Evolutionary conservation across 2,888 invertebrate species (phyloP), one percentile per base, ranked within the genome.

Genomic region (Biston stratarius): DNA sequence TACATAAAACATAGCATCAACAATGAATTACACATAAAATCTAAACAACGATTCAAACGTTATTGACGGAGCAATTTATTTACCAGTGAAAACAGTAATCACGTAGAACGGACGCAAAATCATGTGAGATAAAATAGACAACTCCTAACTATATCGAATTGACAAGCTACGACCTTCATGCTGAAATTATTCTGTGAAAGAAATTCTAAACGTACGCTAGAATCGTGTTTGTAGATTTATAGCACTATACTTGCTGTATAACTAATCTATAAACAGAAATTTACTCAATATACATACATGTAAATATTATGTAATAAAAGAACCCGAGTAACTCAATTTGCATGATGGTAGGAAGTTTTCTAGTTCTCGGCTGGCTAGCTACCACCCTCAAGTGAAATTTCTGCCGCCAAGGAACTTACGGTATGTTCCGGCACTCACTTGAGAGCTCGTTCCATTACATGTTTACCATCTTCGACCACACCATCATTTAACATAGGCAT

Each of bases 121-220:
- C 8, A 44, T 49, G 42, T 62, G 49, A 34, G 36, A 58, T 60
- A 48, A 36, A 38, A 56, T 48, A 52, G 40, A 61, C 45, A 15
- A 53, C 58, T 53, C 33, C 57, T 34, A 40, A 61, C 52, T 61
- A 61, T 61, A 64, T 56, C 62, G 53, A 69, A 69, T 61, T 34
- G 44, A 64, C 59, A 57, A 57, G 42, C 14, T 15, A 47, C 48
- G 62, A 42, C 71, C 69, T 69, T 67, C 67, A 61, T 45, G 67
- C 55, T 63, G 57, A 45, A 69, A 64, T 58, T 58, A 45, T 45
- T 15, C 38, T 58, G 53, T 67, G 36, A 52, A 51, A 51, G 34
- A 51, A 36, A 52, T 15, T 38, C 33, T 38, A 53, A 53, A 53
- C 52, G 38, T 38, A 14, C 38, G 6, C 14, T 53, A 38, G 52